These are phyloP conservation scores for Hyperoplus immaculatus DNA, from an alignment of 2,797 vertebrate genomes.

Conservation along the genomic window DNA sequence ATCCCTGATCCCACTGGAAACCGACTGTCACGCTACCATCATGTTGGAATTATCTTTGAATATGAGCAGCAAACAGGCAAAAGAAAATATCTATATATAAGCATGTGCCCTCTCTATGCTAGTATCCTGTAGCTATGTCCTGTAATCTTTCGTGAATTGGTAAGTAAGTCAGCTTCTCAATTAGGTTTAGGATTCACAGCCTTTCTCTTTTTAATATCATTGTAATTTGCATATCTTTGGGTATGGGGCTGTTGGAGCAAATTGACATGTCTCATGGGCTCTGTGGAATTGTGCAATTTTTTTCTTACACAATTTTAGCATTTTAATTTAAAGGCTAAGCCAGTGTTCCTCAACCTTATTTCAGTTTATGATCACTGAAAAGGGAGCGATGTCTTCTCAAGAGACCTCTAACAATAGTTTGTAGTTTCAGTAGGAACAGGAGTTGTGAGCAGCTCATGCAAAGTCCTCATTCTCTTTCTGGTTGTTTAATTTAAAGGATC, in stretches of 20 bases:
- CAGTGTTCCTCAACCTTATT: too few species aligned
- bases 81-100: not conserved
- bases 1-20: constrained; percentile 35
- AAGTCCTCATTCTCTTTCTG: not conserved
- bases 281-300: constrained; percentile 8
- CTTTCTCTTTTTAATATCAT: not conserved
- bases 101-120: not conserved
- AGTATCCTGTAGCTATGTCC: not conserved
- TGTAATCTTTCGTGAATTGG: not conserved
- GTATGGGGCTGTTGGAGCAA: not conserved
- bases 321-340: not conserved
- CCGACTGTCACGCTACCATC: constrained; percentile 13
- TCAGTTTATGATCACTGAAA: not conserved
- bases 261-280: not conserved
- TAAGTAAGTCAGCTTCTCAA: not conserved
- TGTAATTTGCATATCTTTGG: not conserved
- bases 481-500: not conserved
- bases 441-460: not conserved
- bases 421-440: not conserved
- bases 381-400: not conserved
- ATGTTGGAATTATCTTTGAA: constrained; percentile 28
- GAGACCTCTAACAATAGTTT: not conserved
- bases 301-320: not conserved
- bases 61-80: constrained; percentile 4
- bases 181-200: not conserved